phyloP scores from a whole-genome alignment of 1,140 invertebrate species.

The Parasteatoda tepidariorum region DNA sequence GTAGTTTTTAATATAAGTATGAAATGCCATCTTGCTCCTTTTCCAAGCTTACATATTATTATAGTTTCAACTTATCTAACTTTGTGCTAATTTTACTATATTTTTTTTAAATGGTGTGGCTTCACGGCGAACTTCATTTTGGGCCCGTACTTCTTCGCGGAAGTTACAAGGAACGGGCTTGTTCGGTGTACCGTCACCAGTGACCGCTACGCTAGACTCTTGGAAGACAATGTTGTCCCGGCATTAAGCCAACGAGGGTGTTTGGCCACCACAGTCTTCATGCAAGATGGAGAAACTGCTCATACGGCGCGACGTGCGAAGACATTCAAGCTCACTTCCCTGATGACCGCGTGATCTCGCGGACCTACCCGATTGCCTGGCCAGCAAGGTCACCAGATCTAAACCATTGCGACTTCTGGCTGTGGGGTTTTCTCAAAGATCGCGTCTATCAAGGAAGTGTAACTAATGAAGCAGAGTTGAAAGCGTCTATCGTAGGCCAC shows the following conservation, averaged over 20 bases:
- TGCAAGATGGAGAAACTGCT: background rate
- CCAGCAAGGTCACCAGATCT: conserved; percentile 1
- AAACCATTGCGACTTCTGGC: background rate
- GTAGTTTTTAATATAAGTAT: too few relatives aligned
- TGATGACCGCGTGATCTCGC: background rate
- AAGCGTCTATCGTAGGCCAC: background rate
- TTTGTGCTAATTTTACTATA: too few relatives aligned
- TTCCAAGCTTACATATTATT: too few relatives aligned
- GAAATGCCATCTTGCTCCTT: too few relatives aligned
- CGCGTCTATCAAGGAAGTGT: background rate
- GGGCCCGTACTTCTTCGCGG: background rate
- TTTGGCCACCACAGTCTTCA: background rate
- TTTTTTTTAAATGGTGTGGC: background rate
- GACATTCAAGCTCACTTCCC: background rate
- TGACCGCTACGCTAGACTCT: background rate
- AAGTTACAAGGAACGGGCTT: background rate
- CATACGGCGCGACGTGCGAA: background rate
- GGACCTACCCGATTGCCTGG: background rate
- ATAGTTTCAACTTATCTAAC: too few relatives aligned
- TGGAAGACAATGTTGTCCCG: background rate
- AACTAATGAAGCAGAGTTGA: background rate
- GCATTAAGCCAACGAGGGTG: background rate
- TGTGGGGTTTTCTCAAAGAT: background rate
- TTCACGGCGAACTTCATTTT: background rate
- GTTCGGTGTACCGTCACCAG: background rate